Conservation (phyloP, 2,113 vertebrate species). For the Craseonycteris thonglongyai region DNA sequence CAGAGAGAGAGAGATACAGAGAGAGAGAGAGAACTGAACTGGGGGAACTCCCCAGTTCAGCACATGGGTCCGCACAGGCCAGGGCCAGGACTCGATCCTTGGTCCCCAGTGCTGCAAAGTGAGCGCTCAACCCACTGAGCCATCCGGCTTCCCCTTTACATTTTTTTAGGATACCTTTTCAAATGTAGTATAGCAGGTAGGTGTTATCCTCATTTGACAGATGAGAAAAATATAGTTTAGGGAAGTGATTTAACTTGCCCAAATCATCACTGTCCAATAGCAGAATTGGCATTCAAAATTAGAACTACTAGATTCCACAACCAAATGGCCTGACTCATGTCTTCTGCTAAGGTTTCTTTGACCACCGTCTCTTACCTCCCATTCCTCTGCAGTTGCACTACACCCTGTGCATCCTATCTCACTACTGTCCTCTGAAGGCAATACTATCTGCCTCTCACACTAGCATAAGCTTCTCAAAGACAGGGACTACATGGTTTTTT, state of each 20-base stretch:
- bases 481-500: neutral
- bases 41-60: too few species aligned
- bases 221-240: neutral
- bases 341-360: neutral
- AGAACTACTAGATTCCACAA: neutral
- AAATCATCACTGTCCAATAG: neutral
- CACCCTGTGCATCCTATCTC: neutral
- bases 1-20: too few species aligned
- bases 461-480: neutral
- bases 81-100: too few species aligned
- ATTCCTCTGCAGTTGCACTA: neutral
- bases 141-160: too few species aligned
- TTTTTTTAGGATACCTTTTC: neutral
- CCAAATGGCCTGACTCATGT: neutral
- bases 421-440: neutral
- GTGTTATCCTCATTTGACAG: neutral
- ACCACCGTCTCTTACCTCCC: neutral
- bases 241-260: neutral
- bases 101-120: too few species aligned
- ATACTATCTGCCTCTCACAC: neutral
- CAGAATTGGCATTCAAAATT: neutral
- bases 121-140: too few species aligned
- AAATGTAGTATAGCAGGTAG: neutral
- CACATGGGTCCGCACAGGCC: too few species aligned
- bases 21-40: too few species aligned